Conservation (phyloP, 2,797 vertebrate genomes). For the Cossypha heuglini region DNA sequence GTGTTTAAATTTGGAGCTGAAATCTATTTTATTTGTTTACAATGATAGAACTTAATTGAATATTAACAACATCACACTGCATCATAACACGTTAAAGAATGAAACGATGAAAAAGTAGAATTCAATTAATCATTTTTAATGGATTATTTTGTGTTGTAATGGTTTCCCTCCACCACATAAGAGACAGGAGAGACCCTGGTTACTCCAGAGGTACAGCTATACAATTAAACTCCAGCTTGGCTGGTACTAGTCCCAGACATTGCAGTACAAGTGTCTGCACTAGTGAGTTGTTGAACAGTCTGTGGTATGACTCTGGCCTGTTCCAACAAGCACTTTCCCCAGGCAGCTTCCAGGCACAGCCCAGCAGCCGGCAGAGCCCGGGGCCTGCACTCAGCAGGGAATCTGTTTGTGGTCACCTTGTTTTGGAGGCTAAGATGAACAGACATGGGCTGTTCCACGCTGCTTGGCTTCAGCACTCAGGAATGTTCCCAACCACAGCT, state of each 20-base stretch:
- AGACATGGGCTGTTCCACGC: fast-evolving
- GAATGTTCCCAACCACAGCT: background rate
- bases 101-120: background rate
- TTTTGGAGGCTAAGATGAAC: background rate
- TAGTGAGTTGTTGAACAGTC: background rate
- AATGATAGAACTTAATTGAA: background rate
- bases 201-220: background rate
- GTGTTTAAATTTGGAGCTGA: background rate
- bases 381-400: fast-evolving
- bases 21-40: background rate
- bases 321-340: background rate
- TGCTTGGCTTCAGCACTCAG: background rate
- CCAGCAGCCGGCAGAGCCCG: background rate
- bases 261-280: background rate
- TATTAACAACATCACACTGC: background rate
- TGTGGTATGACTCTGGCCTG: background rate
- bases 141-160: background rate
- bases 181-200: background rate
- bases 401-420: background rate
- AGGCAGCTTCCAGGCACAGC: background rate
- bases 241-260: background rate
- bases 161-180: background rate
- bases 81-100: background rate
- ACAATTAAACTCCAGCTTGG: background rate
- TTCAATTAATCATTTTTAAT: background rate